A percentile compares a stretch with the other conserved stretches of the same genome.
Conservation (phyloP, 2,797 vertebrate genomes). For the Nasua narica region DNA sequence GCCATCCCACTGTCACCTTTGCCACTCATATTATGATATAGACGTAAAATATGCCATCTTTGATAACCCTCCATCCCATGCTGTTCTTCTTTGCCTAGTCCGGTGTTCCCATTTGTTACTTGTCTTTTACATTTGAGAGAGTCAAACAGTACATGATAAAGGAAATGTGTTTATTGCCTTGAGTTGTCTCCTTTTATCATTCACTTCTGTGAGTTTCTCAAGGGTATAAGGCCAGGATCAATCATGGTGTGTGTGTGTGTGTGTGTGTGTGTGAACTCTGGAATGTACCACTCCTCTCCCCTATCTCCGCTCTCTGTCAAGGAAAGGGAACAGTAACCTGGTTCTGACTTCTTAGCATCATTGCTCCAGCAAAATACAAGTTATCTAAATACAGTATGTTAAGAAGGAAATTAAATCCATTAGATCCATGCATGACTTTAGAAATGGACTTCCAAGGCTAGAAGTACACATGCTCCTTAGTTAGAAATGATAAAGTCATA, state of each 20-base stretch:
- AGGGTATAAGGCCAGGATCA: not conserved
- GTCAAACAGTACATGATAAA: not conserved
- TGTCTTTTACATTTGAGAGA: not conserved
- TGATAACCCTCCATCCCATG: not conserved
- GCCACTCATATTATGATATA: not conserved
- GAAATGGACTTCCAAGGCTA: not conserved
- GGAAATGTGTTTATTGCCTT: not conserved
- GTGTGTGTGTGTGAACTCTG: not conserved
- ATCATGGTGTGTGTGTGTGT: not conserved
- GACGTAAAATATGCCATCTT: not conserved
- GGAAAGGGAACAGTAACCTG: not conserved
- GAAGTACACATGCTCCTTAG: not conserved
- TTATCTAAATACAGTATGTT: not conserved
- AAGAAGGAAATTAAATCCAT: not conserved
- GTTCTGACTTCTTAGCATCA: not conserved
- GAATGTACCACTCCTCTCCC: not conserved
- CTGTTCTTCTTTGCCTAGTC: not conserved
- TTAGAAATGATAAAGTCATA: not conserved
- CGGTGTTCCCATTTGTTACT: not conserved
- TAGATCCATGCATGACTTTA: not conserved
- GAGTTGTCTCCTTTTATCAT: not conserved
- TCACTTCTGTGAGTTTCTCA: not conserved
- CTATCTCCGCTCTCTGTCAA: not conserved
- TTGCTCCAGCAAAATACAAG: not conserved
- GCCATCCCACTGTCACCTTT: not conserved